A percentile compares a stretch with the other conserved stretches of the same genome.
Conservation (phyloP, 2,888 invertebrate genomes). For the Trichacis sp. region DNA sequence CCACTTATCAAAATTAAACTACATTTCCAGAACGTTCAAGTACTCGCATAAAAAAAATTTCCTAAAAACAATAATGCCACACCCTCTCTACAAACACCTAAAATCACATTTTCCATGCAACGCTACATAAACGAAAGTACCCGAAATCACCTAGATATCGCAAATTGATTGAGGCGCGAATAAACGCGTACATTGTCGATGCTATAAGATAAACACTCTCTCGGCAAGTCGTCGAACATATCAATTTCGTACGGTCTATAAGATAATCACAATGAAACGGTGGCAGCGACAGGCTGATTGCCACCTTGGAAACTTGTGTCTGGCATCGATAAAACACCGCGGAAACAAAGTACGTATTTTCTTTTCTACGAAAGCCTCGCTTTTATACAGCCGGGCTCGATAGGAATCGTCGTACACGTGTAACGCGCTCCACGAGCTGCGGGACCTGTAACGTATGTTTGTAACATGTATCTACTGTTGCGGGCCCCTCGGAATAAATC, state of each 20-base stretch:
- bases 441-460: background rate
- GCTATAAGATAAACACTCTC: no score
- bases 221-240: no score
- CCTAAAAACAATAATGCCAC: no score
- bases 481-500: conserved; percentile 30
- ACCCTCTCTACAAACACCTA: no score
- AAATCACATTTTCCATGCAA: no score
- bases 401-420: background rate
- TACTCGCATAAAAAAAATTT: no score
- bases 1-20: no score
- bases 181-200: no score
- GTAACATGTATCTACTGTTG: conserved; percentile 19
- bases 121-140: no score
- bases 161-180: no score
- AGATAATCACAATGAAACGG: conserved; percentile 22
- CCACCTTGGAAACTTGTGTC: background rate
- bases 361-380: background rate
- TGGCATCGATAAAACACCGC: background rate
- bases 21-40: no score
- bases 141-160: no score
- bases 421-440: background rate
- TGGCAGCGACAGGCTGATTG: conserved; percentile 6
- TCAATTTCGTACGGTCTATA: conserved; percentile 15
- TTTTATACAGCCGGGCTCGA: background rate
- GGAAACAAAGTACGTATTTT: background rate